Conservation (phyloP, 2,113 vertebrate genomes). For the Thunnus thynnus region DNA sequence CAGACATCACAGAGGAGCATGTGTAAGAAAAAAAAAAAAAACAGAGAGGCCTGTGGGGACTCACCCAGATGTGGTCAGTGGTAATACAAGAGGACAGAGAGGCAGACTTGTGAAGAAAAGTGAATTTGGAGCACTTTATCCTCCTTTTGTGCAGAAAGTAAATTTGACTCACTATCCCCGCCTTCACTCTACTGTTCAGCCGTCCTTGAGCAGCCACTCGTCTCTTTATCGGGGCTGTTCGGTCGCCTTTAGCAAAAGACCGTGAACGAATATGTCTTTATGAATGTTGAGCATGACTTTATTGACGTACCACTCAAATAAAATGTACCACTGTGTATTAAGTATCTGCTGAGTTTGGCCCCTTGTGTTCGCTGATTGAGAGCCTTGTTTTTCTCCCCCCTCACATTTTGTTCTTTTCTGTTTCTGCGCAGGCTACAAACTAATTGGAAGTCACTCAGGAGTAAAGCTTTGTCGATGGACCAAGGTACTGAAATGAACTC, state of each 20-base stretch:
- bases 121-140: slow-evolving; percentile 22
- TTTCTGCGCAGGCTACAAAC: slow-evolving; percentile 89
- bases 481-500: slow-evolving; percentile 85
- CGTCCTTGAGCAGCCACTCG: not conserved
- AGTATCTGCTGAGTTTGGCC: not conserved
- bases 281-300: slow-evolving; percentile 10
- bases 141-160: slow-evolving; percentile 19
- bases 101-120: slow-evolving; percentile 9
- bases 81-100: slow-evolving; percentile 9
- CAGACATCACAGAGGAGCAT: not conserved
- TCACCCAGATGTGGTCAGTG: not conserved
- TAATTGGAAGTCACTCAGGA: slow-evolving; percentile 96
- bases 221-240: not conserved
- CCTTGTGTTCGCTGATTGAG: not conserved
- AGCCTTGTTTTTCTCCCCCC: not conserved
- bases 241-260: not conserved
- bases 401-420: not conserved
- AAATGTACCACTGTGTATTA: not conserved
- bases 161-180: not conserved
- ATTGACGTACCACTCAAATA: not conserved
- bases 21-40: not conserved
- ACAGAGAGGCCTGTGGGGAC: not conserved
- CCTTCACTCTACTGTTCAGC: not conserved
- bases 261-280: not conserved
- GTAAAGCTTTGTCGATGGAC: slow-evolving; percentile 98